phyloP scores from a whole-genome alignment of 2,113 vertebrate species.

The Budorcas taxicolor region DNA sequence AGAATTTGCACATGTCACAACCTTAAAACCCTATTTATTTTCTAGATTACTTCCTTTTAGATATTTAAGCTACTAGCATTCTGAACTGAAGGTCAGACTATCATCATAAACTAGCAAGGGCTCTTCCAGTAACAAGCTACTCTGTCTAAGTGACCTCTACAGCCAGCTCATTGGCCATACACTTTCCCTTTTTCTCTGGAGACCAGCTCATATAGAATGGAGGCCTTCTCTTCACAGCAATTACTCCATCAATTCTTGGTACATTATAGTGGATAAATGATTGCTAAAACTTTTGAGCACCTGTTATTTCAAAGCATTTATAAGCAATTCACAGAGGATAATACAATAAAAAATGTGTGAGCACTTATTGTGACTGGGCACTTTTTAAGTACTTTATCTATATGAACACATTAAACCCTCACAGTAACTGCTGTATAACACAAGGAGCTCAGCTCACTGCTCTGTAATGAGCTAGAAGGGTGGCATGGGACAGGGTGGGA shows the following conservation, averaged over 20 bases:
- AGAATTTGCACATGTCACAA: background rate
- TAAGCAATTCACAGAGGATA: background rate
- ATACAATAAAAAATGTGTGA: background rate
- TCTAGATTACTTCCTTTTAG: background rate
- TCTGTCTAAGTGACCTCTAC: rapidly evolving
- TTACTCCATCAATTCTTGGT: background rate
- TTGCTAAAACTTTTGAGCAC: background rate
- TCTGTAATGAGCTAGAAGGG: background rate
- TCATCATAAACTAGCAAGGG: background rate
- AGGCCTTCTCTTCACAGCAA: background rate
- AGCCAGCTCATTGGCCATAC: rapidly evolving
- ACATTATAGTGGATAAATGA: no score
- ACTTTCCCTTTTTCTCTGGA: background rate
- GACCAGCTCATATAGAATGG: rapidly evolving
- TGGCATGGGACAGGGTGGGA: background rate
- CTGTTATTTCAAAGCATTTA: background rate
- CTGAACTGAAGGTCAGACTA: background rate
- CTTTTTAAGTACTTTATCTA: background rate
- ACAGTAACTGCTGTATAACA: background rate
- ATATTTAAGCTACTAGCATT: background rate
- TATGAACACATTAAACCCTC: rapidly evolving
- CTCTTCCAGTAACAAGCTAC: background rate
- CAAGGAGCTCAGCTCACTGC: background rate
- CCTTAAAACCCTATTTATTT: background rate
- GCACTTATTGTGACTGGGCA: background rate